phyloP scores from a whole-genome alignment of 2,797 vertebrate genomes.

The Poecilia velifera region DNA sequence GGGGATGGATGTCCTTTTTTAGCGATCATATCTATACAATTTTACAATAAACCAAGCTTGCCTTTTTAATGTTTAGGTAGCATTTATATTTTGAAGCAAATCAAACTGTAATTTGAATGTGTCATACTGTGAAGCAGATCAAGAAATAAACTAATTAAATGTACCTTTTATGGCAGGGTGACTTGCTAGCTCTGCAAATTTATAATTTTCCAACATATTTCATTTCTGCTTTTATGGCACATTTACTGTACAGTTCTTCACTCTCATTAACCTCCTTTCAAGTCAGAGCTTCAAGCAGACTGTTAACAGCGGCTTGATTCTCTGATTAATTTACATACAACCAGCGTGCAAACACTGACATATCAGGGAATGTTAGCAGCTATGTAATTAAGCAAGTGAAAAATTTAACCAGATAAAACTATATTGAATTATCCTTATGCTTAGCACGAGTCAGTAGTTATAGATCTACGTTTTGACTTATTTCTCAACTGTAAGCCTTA shows the following conservation, averaged over 20 bases:
- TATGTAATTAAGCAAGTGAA: neutral
- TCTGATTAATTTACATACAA: neutral
- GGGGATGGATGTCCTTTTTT: neutral
- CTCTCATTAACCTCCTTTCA: conserved; percentile 26
- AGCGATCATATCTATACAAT: neutral
- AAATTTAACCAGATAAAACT: neutral
- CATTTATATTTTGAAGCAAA: conserved; percentile 1
- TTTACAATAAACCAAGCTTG: neutral
- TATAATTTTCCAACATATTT: conserved; percentile 2
- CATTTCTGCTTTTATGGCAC: conserved; percentile 14
- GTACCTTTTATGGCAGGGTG: neutral
- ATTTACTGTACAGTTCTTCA: conserved; percentile 9
- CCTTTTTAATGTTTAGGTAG: neutral
- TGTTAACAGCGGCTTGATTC: neutral
- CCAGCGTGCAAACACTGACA: neutral
- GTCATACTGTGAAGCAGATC: neutral
- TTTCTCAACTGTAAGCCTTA: neutral
- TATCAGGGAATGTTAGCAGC: neutral
- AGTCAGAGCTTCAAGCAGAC: neutral
- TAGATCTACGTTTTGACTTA: neutral
- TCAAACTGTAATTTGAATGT: neutral
- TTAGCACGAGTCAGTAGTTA: neutral
- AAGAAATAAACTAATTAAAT: conserved; percentile 18
- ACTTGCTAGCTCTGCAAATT: conserved; percentile 9
- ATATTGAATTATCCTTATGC: neutral